These are phyloP conservation scores for Diabrotica balteata DNA, from an alignment of 2,888 invertebrate species.

Conservation along the genomic window DNA sequence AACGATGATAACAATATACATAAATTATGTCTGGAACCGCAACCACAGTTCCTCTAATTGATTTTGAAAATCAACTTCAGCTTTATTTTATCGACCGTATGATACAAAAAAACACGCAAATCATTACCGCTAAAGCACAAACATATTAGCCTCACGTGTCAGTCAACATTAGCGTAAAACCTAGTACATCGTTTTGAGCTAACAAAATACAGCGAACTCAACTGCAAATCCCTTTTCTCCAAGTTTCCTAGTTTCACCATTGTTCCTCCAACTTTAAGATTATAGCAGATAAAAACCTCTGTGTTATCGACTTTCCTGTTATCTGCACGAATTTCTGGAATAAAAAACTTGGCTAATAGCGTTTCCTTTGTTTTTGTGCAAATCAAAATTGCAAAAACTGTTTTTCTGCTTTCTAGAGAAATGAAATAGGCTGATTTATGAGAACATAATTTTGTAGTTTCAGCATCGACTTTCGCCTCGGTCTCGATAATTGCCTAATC, in stretches of 20 bases:
- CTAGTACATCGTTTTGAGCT: too few species aligned
- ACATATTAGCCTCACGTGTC: too few species aligned
- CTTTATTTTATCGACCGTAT: too few species aligned
- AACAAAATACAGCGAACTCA: too few species aligned
- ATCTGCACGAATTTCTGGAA: slow-evolving; percentile 15
- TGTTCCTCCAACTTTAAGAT: slow-evolving; percentile 7
- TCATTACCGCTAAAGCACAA: too few species aligned
- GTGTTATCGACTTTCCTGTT: slow-evolving; percentile 23
- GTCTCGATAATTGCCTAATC: slow-evolving; percentile 16
- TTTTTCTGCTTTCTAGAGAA: slow-evolving; percentile 17
- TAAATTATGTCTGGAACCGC: too few species aligned
- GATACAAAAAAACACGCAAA: too few species aligned
- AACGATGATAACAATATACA: too few species aligned
- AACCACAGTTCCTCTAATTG: too few species aligned
- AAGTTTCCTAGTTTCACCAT: slow-evolving; percentile 11
- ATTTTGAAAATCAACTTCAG: too few species aligned
- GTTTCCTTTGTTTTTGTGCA: slow-evolving; percentile 22
- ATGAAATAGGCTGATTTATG: slow-evolving; percentile 23
- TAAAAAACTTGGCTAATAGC: slow-evolving; percentile 22
- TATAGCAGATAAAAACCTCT: slow-evolving; percentile 19
- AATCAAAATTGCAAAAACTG: slow-evolving; percentile 24
- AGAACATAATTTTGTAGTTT: slow-evolving; percentile 15
- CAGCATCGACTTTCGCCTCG: slow-evolving; percentile 7
- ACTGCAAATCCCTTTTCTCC: not conserved
- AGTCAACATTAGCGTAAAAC: too few species aligned